A percentile compares a stretch with the other conserved stretches of the same genome.
Conservation (phyloP, 2,888 invertebrate species). For the Trichopria drosophilae region DNA sequence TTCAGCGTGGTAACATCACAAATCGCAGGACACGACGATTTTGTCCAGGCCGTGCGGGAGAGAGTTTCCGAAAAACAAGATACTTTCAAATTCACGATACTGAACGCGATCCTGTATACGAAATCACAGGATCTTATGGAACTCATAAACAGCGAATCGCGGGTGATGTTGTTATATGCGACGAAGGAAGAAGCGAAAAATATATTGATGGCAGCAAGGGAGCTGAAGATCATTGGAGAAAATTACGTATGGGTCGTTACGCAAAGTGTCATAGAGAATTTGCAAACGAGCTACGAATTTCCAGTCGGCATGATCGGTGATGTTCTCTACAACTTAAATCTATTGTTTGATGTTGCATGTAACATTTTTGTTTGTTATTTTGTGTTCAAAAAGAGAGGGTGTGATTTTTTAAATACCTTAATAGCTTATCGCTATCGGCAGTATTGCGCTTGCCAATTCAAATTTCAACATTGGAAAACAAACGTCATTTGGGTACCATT, state of each 20-base stretch:
- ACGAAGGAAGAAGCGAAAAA: constrained; percentile 84
- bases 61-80: constrained; percentile 82
- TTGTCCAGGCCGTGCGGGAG: constrained; percentile 90
- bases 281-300: constrained; percentile 75
- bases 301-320: constrained; percentile 90
- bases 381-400: no score
- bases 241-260: constrained; percentile 97
- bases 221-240: constrained; percentile 80
- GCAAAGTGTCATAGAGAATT: constrained; percentile 86
- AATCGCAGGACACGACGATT: constrained; percentile 93
- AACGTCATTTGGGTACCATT: no score
- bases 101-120: constrained; percentile 84
- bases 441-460: no score
- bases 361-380: no score
- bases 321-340: no score
- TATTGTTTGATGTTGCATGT: no score
- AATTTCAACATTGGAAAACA: no score
- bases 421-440: no score
- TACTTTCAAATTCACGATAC: constrained; percentile 78
- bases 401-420: no score
- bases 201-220: constrained; percentile 76
- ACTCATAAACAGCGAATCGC: constrained; percentile 84
- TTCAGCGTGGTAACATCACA: constrained; percentile 92
- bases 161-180: constrained; percentile 90
- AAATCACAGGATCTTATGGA: constrained; percentile 74